These are phyloP conservation scores for Palythoa caribaeorum DNA, from an alignment of 92 coral and sea anemone genomes.

Conservation along the genomic window DNA sequence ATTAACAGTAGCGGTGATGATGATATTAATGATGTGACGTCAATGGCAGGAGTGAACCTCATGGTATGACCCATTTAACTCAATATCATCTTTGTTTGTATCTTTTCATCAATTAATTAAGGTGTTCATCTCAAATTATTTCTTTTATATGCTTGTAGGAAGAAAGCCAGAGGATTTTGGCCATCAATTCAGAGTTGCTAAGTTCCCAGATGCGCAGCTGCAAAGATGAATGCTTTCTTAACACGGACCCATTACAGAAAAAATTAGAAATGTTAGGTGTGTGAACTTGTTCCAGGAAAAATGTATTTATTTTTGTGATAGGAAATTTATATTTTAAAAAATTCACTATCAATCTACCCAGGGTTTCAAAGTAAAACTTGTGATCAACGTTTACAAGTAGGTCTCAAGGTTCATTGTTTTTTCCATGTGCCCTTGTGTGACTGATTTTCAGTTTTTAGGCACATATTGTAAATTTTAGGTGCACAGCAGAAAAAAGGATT, in stretches of 20 bases:
- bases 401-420: no score
- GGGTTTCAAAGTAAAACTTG: no score
- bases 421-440: no score
- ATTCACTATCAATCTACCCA: no score
- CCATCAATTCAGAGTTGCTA: conserved; percentile 93
- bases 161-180: conserved; percentile 96
- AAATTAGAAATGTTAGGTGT: conserved; percentile 90
- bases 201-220: conserved; percentile 97
- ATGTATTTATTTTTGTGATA: neutral
- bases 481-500: no score
- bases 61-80: conserved; percentile 68
- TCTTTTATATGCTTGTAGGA: conserved; percentile 65
- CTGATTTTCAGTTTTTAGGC: no score
- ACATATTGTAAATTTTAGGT: no score
- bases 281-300: neutral
- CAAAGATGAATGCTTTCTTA: conserved; percentile 92
- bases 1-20: conserved; percentile 96
- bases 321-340: neutral
- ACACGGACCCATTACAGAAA: conserved; percentile 86
- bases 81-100: neutral
- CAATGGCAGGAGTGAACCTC: conserved; percentile 99
- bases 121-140: conserved; percentile 14
- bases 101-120: neutral
- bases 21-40: conserved; percentile 99
- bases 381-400: no score